Percentiles rank a stretch among this genome's conserved stretches.
phyloP scores from a whole-genome alignment of 2,797 vertebrate genomes.

The Epinephelus coioides region DNA sequence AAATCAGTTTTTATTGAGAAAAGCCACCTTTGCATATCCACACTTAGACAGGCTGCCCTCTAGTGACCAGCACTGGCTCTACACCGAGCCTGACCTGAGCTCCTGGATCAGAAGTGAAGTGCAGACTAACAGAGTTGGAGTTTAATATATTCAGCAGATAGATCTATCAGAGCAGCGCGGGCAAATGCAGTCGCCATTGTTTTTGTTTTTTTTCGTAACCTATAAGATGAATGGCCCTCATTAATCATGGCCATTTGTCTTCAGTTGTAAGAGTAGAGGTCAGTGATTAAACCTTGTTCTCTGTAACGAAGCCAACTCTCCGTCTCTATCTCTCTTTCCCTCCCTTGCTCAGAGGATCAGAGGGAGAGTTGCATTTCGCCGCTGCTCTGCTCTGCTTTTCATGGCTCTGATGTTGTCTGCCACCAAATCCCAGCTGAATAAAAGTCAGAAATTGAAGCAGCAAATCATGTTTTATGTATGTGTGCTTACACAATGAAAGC shows the following conservation, averaged over 20 bases:
- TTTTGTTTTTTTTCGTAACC: constrained; percentile 59
- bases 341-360: constrained; percentile 54
- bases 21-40: constrained; percentile 2
- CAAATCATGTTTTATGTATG: constrained; percentile 86
- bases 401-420: constrained; percentile 73
- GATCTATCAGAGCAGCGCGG: constrained; percentile 56
- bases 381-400: constrained; percentile 66
- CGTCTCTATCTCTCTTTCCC: constrained; percentile 26
- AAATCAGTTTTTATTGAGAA: constrained; percentile 7
- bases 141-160: constrained; percentile 55
- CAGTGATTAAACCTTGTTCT: constrained; percentile 78
- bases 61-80: constrained; percentile 57
- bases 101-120: constrained; percentile 32
- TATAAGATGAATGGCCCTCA: constrained; percentile 70
- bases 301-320: constrained; percentile 59
- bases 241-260: constrained; percentile 80
- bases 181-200: constrained; percentile 54
- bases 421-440: constrained; percentile 80
- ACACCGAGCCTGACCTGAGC: constrained; percentile 32
- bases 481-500: constrained; percentile 80
- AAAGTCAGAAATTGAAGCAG: constrained; percentile 82
- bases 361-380: constrained; percentile 61
- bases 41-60: constrained; percentile 64
- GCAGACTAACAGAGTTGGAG: constrained; percentile 47
- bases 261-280: constrained; percentile 75